These are phyloP conservation scores for Cataglyphis altisquamis DNA, from an alignment of 2,888 invertebrate genomes.

Conservation along the genomic window DNA sequence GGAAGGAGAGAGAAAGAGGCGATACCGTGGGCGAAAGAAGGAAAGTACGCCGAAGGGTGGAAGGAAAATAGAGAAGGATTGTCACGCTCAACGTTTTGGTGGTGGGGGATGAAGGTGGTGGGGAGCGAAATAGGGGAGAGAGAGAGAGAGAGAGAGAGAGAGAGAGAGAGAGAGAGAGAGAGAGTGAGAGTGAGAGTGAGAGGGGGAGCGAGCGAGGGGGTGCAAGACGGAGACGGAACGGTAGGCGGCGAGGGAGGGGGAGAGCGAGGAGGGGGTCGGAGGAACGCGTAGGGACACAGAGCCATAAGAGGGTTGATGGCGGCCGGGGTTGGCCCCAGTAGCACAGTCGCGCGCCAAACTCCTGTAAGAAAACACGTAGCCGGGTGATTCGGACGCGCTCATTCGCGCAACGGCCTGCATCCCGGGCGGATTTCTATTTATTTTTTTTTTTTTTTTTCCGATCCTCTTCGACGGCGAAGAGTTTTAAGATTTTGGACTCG, in stretches of 20 bases:
- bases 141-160: constrained; percentile 59
- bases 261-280: constrained; percentile 59
- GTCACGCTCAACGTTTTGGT: constrained; percentile 69
- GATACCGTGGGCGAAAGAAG: constrained; percentile 35
- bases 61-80: constrained; percentile 59
- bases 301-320: constrained; percentile 84
- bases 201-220: constrained; percentile 53
- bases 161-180: constrained; percentile 54
- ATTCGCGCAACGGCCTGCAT: constrained; percentile 54
- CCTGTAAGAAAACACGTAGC: constrained; percentile 82
- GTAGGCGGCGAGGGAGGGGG: constrained; percentile 59
- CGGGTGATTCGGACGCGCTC: constrained; percentile 69
- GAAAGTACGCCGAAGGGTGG: constrained; percentile 17
- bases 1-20: constrained; percentile 47
- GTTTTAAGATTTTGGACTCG: constrained; percentile 34
- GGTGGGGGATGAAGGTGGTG: constrained; percentile 56
- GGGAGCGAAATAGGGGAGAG: constrained; percentile 28
- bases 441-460: not conserved
- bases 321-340: constrained; percentile 84
- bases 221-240: constrained; percentile 58
- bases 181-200: constrained; percentile 52
- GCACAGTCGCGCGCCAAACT: constrained; percentile 85
- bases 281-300: constrained; percentile 79
- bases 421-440: constrained; percentile 9
- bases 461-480: constrained; percentile 26